Base-by-base conservation (phyloP, 2,113 vertebrate genomes). In the Pavo muticus region DNA sequence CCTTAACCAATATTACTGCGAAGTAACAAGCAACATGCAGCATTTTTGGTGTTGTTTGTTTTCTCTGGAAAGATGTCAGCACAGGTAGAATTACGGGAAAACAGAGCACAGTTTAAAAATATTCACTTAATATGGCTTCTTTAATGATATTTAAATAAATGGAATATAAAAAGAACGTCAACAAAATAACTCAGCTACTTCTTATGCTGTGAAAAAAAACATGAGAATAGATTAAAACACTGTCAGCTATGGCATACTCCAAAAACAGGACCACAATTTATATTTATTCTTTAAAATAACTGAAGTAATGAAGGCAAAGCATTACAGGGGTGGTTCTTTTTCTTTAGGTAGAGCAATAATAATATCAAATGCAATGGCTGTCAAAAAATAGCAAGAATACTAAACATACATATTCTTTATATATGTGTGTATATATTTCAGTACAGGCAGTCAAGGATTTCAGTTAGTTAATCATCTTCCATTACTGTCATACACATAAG, bases 61-160 rank as follows among this genome's bases (percentile, higher is more conserved):
- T 71, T 83, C 29, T 12, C 47, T 50, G 7, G 10, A 70, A 77
- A 79, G 87, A 79, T 56, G 75, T 60, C 56, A 32, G 6, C 50
- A 27, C 2, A 67, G 57, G 40, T 20, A 89, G 61, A 70, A 71
- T 35, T 71, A 86, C 1, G 2, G 20, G 70, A 88, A 83, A 68
- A 27, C 4, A 69, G 29, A 76, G 19, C 10, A 76, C 19, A 29
- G 14, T 80, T 72, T 25, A 29, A 82, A 80, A 65, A 35, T 29
- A 42, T 44, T 71, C 48, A 71, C 9, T 83, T 79, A 82, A 67
- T 48, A 63, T 6, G 8, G 40, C 12, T 89, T 76, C 56, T 75
- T 64, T 68, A 94, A 61, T 61, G 91, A 93, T 93, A 93, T 96
- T 79, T 74, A 90, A 91, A 91, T 83, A 94, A 82, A 87, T 12